These are phyloP conservation scores for Octodon degus DNA, from an alignment of 2,113 vertebrate species.

Conservation along the genomic window DNA sequence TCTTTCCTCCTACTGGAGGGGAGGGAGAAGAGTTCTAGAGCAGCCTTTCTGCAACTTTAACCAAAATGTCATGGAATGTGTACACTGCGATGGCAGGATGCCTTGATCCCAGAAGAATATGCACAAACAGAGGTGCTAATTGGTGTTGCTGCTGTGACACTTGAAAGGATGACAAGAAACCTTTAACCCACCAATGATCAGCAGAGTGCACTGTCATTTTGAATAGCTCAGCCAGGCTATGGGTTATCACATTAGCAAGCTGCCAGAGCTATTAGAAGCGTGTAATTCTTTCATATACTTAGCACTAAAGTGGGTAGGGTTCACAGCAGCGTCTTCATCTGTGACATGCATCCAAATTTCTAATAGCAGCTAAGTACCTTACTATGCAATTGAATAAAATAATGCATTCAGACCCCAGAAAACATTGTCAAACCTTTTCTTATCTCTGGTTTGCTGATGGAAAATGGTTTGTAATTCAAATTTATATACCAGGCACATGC, in stretches of 20 bases:
- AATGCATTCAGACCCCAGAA: conserved; percentile 58
- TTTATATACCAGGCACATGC: conserved; percentile 58
- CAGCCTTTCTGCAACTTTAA: neutral
- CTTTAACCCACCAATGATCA: conserved; percentile 54
- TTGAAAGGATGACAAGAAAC: conserved; percentile 61
- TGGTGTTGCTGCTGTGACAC: conserved; percentile 52
- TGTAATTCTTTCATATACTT: conserved; percentile 43
- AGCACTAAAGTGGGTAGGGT: conserved; percentile 42
- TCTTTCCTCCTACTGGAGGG: neutral
- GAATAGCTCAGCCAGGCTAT: neutral
- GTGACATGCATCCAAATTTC: conserved; percentile 64
- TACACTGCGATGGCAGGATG: neutral
- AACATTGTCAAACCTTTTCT: conserved; percentile 59
- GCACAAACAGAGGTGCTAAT: conserved; percentile 26
- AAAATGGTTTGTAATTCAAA: conserved; percentile 64
- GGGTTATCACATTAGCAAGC: conserved; percentile 39
- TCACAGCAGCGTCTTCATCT: conserved; percentile 69
- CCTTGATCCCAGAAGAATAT: neutral
- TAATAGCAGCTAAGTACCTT: conserved; percentile 76
- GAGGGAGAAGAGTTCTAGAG: neutral
- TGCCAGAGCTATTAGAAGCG: conserved; percentile 22
- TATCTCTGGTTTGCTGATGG: conserved; percentile 57
- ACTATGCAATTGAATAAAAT: conserved; percentile 76
- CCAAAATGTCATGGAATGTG: conserved; percentile 37
- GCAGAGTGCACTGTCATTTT: neutral